These are phyloP conservation scores for Batillaria attramentaria DNA, from an alignment of 1,140 invertebrate genomes.

Conservation along the genomic window DNA sequence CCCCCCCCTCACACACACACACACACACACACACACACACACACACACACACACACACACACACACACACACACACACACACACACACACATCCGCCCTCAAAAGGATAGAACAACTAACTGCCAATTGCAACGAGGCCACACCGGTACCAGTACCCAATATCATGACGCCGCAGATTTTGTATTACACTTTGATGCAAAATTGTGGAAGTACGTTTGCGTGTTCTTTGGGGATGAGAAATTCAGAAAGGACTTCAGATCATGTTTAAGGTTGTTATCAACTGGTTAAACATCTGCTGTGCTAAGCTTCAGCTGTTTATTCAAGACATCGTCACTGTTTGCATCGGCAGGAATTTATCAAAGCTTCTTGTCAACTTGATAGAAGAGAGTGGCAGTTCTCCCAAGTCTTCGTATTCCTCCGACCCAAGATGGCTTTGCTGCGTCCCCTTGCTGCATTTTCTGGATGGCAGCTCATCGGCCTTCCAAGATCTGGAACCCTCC, in stretches of 20 bases:
- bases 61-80: too few relatives aligned
- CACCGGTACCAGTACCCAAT: too few relatives aligned
- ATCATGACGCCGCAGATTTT: too few relatives aligned
- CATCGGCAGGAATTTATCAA: not conserved
- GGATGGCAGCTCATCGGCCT: not conserved
- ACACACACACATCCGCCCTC: too few relatives aligned
- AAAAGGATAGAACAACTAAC: too few relatives aligned
- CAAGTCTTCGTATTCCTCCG: not conserved
- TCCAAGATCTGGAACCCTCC: not conserved
- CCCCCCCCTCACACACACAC: too few relatives aligned
- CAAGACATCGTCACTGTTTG: not conserved
- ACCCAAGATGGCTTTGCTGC: slow-evolving; percentile 11
- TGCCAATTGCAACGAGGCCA: too few relatives aligned
- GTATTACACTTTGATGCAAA: too few relatives aligned
- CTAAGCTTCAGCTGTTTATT: not conserved
- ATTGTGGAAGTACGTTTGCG: not conserved
- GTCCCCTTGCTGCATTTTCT: slow-evolving; percentile 17
- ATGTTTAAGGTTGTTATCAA: not conserved
- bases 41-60: too few relatives aligned
- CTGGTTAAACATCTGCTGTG: not conserved
- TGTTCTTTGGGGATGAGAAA: not conserved
- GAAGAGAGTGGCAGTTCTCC: not conserved
- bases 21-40: too few relatives aligned
- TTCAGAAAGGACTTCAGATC: not conserved
- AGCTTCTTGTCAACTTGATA: not conserved